phyloP scores from a whole-genome alignment of 2,797 vertebrate species.

The Ptychobarbus kaznakovi region DNA sequence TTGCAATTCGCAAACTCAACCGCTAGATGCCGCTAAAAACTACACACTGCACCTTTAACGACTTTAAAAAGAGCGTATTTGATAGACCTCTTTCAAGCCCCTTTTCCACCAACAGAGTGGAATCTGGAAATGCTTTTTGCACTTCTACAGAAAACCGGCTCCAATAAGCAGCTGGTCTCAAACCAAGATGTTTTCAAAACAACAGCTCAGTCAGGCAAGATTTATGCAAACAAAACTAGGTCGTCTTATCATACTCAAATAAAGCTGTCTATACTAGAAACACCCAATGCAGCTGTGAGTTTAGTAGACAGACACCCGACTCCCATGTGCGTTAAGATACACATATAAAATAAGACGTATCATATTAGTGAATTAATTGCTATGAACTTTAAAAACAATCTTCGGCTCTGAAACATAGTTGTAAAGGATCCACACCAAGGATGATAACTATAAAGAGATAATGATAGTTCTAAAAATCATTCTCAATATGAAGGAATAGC shows the following conservation, averaged over 20 bases:
- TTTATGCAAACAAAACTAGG: neutral
- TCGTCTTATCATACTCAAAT: neutral
- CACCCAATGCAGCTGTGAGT: neutral
- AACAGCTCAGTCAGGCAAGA: neutral
- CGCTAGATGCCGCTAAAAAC: too few relatives aligned
- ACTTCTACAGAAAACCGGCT: neutral
- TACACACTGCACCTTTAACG: too few relatives aligned
- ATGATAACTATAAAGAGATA: neutral
- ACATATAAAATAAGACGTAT: neutral
- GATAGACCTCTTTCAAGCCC: neutral
- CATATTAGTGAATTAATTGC: neutral
- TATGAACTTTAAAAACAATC: neutral
- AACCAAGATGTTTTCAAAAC: conserved; percentile 8
- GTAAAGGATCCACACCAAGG: neutral
- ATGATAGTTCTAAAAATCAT: too few relatives aligned
- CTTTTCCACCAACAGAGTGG: neutral
- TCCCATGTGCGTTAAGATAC: neutral
- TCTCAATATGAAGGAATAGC: too few relatives aligned
- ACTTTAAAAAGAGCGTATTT: neutral
- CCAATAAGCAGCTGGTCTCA: neutral
- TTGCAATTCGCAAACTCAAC: too few relatives aligned
- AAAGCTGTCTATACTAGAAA: neutral
- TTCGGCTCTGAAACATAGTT: neutral
- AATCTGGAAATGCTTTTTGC: neutral
- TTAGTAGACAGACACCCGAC: neutral